Conservation (phyloP, 2,888 invertebrate species). For the Eupeodes latifasciatus region DNA sequence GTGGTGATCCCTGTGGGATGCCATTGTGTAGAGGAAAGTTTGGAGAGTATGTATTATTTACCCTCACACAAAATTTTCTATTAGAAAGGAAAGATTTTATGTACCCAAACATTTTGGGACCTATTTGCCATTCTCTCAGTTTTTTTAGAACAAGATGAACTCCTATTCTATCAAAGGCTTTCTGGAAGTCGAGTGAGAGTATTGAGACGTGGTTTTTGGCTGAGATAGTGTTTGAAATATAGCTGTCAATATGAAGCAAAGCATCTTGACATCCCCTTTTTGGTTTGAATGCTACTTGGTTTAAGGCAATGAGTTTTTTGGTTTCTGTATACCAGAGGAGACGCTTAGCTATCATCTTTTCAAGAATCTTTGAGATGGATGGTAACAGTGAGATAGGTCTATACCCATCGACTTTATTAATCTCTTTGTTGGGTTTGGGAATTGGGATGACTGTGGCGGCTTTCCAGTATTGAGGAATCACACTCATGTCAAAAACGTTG, state of each 20-base stretch:
- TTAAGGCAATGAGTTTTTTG: background rate
- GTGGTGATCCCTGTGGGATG: background rate
- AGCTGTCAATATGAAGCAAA: background rate
- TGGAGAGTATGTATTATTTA: background rate
- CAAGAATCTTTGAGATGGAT: constrained; percentile 3
- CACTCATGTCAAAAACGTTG: background rate
- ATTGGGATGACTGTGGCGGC: constrained; percentile 3
- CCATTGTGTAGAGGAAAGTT: background rate
- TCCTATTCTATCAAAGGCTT: constrained; percentile 11
- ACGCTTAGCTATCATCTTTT: background rate
- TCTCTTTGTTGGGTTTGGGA: constrained; percentile 14
- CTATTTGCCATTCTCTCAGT: constrained; percentile 20
- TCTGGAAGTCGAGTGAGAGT: too few relatives aligned
- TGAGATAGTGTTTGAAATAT: too few relatives aligned
- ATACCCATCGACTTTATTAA: constrained; percentile 10
- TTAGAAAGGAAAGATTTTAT: constrained; percentile 5
- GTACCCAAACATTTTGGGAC: background rate
- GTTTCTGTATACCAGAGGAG: constrained; percentile 1
- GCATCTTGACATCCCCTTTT: constrained; percentile 1
- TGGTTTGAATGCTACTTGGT: background rate
- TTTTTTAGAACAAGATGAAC: constrained; percentile 1
- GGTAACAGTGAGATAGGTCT: constrained; percentile 8
- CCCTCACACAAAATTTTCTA: background rate
- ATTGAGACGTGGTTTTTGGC: too few relatives aligned
- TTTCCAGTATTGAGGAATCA: constrained; percentile 17